Conservation (phyloP, 2,113 vertebrate species). For the Zosterops hypoxanthus region DNA sequence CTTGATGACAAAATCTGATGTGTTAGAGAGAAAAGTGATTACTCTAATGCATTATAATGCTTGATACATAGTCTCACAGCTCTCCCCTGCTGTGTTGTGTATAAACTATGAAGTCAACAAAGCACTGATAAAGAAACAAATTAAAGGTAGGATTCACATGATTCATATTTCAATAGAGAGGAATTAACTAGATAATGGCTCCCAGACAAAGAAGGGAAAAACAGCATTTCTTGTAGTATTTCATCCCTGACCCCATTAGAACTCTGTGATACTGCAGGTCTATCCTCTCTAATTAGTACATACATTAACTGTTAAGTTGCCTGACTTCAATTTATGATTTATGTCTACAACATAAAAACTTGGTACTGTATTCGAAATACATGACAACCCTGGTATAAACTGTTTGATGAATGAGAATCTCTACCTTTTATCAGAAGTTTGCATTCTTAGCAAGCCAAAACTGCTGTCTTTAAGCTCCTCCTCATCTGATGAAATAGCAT, state of each 20-base stretch:
- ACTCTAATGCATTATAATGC: constrained; percentile 5
- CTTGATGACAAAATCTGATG: constrained; percentile 36
- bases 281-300: not conserved
- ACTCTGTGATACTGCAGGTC: not conserved
- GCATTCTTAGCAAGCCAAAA: not conserved
- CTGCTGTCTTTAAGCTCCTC: not conserved
- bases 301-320: not conserved
- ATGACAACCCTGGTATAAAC: not conserved
- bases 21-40: constrained; percentile 21
- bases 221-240: not conserved
- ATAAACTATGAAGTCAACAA: constrained; percentile 32
- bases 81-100: constrained; percentile 11
- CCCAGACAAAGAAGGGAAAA: not conserved
- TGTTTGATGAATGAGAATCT: not conserved
- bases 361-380: not conserved
- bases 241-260: not conserved
- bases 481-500: not conserved
- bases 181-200: constrained; percentile 39
- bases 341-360: not conserved
- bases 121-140: constrained; percentile 39
- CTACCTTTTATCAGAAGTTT: not conserved
- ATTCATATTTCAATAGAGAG: constrained; percentile 36
- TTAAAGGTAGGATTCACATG: constrained; percentile 15
- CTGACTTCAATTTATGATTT: not conserved
- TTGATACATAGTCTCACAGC: constrained; percentile 7